Evolutionary conservation across 2,113 vertebrate genomes (phyloP), one percentile per base, ranked within the genome.

Genomic region (Ciconia stormi): DNA sequence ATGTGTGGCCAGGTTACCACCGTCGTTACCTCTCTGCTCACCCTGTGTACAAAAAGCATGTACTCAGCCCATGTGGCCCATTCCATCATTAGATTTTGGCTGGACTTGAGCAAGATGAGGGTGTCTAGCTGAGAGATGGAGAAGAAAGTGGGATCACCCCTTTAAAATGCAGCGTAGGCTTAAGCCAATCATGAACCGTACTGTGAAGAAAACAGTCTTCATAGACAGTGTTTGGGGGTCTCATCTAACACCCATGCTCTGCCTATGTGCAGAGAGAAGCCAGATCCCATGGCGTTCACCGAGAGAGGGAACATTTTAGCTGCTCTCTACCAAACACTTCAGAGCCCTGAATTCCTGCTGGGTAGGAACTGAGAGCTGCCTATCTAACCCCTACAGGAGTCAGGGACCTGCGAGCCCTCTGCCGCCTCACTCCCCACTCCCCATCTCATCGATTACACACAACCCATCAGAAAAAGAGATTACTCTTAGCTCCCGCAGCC

Each of bases 401-500:
- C 67, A 69, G 27, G 12, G 66, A 78, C 30, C 30, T 3, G 5
- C 34, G 10, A 23, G 25, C 55, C 36, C 49, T 82, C 86, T 44
- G 55, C 67, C 13, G 25, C n/a, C 36, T 55, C 50, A 2, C 10
- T 70, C 44, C 61, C 15, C 2, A 2, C 11, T 92, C 65, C 56
- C 82, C 50, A 55, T 42, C 42, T 21, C 74, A 66, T 5, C 0
- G 0, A 30, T 62, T 18, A 11, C 66, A 82, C 53, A 22, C 21
- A 65, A 8, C 4, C 32, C 69, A 42, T 21, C 27, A 71, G 42
- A 52, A 86, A 12, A 62, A 62, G 6, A 49, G 53, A 69, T 30
- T 6, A 2, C 25, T 36, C 21, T 52, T 14, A 34, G 18, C 2
- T 2, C 10, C 20, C 0, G 0, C 16, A 71, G 66, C n/a, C 46